Percentiles rank a stretch among this genome's conserved stretches.
Conservation (phyloP, 2,888 invertebrate species). For the Lochmaea crataegi region DNA sequence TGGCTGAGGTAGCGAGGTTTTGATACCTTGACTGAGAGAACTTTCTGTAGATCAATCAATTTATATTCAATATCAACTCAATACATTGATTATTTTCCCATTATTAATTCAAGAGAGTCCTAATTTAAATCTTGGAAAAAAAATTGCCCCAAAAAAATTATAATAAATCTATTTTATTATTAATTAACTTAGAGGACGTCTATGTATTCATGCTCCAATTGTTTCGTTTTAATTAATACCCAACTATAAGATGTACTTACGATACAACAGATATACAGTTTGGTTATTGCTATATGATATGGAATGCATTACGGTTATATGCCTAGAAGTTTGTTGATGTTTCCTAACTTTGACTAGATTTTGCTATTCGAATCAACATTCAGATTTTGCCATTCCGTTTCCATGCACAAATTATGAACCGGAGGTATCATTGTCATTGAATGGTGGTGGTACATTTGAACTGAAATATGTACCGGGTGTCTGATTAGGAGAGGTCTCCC, state of each 20-base stretch:
- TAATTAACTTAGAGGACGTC: not conserved
- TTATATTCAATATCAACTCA: too few species aligned
- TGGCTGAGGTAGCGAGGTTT: too few species aligned
- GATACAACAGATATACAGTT: slow-evolving; percentile 12
- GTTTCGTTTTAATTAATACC: slow-evolving; percentile 24
- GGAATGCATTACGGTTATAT: slow-evolving; percentile 40
- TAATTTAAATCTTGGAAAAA: too few species aligned
- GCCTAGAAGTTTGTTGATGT: slow-evolving; percentile 39
- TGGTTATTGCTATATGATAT: slow-evolving; percentile 48
- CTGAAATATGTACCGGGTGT: not conserved
- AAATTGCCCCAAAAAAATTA: too few species aligned
- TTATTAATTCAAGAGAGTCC: too few species aligned
- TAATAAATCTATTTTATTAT: not conserved
- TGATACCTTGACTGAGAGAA: too few species aligned
- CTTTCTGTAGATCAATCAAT: too few species aligned
- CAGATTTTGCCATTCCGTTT: slow-evolving; percentile 14
- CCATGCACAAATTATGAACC: slow-evolving; percentile 16
- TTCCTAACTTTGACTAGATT: slow-evolving; percentile 37
- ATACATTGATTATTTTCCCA: too few species aligned
- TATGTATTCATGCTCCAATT: slow-evolving; percentile 9
- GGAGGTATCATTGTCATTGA: not conserved
- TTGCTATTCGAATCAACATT: slow-evolving; percentile 39
- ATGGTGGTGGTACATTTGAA: not conserved
- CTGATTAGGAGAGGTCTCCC: too few species aligned
- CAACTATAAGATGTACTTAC: slow-evolving; percentile 16